These are phyloP conservation scores for Drosophila picticornis DNA, from an alignment of 2,888 invertebrate species.

Conservation along the genomic window DNA sequence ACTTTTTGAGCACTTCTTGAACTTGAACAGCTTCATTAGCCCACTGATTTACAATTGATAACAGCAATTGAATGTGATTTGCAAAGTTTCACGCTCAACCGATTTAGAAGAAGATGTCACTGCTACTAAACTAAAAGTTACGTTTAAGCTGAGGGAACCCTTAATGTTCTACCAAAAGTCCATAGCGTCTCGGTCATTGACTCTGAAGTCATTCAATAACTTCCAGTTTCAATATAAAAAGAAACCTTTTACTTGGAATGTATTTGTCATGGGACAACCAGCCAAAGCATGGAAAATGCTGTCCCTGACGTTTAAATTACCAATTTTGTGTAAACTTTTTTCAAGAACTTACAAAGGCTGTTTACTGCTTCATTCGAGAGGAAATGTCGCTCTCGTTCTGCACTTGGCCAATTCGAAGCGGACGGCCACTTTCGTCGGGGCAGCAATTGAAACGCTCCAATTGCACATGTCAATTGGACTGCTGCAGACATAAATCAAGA, in stretches of 20 bases:
- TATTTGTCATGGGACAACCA: not conserved
- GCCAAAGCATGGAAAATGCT: slow-evolving; percentile 2
- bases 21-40: slow-evolving; percentile 23
- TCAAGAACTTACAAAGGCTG: slow-evolving; percentile 16
- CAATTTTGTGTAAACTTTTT: slow-evolving; percentile 25
- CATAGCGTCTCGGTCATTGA: not conserved
- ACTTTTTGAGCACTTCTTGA: slow-evolving; percentile 13
- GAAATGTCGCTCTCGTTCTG: slow-evolving; percentile 11
- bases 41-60: slow-evolving; percentile 26
- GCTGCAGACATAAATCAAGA: slow-evolving; percentile 73
- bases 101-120: slow-evolving; percentile 3
- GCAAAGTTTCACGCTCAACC: slow-evolving; percentile 18
- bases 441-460: slow-evolving; percentile 27
- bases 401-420: slow-evolving; percentile 19
- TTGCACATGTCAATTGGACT: slow-evolving; percentile 52
- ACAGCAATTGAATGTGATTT: slow-evolving; percentile 14
- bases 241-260: not conserved
- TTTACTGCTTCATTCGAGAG: slow-evolving; percentile 2
- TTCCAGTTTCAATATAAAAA: not conserved
- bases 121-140: not conserved
- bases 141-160: not conserved
- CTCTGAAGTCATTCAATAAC: not conserved
- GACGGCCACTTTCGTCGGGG: slow-evolving; percentile 26
- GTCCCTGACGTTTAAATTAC: slow-evolving; percentile 18
- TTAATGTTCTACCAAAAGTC: not conserved